phyloP scores from a whole-genome alignment of 2,113 vertebrate genomes.

The Mirounga angustirostris region DNA sequence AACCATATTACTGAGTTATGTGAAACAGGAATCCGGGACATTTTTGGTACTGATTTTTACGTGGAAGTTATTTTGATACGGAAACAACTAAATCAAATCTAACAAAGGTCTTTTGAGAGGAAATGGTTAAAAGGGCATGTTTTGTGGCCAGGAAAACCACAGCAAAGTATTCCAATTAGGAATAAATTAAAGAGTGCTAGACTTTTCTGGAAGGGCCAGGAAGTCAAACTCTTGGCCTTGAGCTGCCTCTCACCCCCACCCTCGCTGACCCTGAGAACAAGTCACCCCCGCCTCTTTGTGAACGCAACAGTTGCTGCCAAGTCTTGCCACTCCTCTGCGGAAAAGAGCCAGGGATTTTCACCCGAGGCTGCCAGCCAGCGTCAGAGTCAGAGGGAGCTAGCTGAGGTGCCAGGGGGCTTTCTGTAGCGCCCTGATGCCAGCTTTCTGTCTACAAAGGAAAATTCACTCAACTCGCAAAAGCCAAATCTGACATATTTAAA shows the following conservation, averaged over 20 bases:
- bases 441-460: slow-evolving; percentile 54
- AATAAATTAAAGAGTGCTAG: slow-evolving; percentile 50
- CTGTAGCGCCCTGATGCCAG: not conserved
- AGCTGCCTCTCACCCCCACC: slow-evolving; percentile 29
- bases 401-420: not conserved
- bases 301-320: not conserved
- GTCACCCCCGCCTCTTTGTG: slow-evolving; percentile 7
- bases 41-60: slow-evolving; percentile 32
- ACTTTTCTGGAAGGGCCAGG: slow-evolving; percentile 57
- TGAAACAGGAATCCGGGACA: not conserved
- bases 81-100: slow-evolving; percentile 41
- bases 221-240: slow-evolving; percentile 52
- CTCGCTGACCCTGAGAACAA: not conserved
- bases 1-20: not conserved
- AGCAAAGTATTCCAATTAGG: slow-evolving; percentile 57
- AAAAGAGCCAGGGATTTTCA: slow-evolving; percentile 42
- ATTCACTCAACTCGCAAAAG: not conserved
- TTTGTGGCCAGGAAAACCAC: slow-evolving; percentile 55
- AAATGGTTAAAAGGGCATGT: slow-evolving; percentile 51
- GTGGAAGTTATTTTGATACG: slow-evolving; percentile 50
- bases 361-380: not conserved
- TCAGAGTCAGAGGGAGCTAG: not conserved
- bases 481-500: slow-evolving; percentile 36
- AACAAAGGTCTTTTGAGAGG: slow-evolving; percentile 61
- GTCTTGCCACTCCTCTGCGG: slow-evolving; percentile 12